These are phyloP conservation scores for human DNA, from an alignment of 2,113 vertebrate genomes.

Conservation along the genomic window DNA sequence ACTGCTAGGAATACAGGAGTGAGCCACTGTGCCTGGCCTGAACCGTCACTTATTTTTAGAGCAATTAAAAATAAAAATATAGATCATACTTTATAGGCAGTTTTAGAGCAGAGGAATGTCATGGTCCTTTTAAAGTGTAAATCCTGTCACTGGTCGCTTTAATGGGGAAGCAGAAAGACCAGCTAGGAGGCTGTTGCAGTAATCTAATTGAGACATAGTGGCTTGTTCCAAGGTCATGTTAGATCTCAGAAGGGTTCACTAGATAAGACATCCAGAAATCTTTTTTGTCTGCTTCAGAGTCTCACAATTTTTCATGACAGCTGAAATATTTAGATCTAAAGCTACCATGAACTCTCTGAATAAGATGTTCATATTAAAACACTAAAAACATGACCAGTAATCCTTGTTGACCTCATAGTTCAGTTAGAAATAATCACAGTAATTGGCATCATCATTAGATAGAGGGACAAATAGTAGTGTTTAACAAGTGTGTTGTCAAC, in stretches of 20 bases:
- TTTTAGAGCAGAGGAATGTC: not conserved
- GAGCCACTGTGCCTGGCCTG: too few species aligned
- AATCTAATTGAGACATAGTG: constrained; percentile 6
- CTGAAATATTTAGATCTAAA: constrained; percentile 44
- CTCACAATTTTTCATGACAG: constrained; percentile 19
- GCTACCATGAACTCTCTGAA: constrained; percentile 14
- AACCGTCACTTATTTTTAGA: constrained; percentile 41
- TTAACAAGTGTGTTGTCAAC: not conserved
- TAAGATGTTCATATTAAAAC: constrained; percentile 24
- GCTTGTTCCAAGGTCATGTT: constrained; percentile 14
- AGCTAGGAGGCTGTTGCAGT: not conserved
- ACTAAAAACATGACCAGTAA: constrained; percentile 23
- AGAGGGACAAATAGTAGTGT: not conserved
- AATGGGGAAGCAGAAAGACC: not conserved
- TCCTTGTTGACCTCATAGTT: constrained; percentile 21
- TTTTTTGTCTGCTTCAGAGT: constrained; percentile 29
- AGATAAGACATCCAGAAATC: constrained; percentile 8
- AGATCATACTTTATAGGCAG: constrained; percentile 22
- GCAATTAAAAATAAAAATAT: constrained; percentile 58
- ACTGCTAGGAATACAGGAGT: too few species aligned
- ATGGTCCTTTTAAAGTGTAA: constrained; percentile 11
- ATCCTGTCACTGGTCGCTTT: not conserved
- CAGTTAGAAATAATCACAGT: constrained; percentile 37
- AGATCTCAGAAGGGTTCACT: not conserved
- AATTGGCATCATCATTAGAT: not conserved